phyloP scores from a whole-genome alignment of 1,140 invertebrate species.

The Cylas formicarius region DNA sequence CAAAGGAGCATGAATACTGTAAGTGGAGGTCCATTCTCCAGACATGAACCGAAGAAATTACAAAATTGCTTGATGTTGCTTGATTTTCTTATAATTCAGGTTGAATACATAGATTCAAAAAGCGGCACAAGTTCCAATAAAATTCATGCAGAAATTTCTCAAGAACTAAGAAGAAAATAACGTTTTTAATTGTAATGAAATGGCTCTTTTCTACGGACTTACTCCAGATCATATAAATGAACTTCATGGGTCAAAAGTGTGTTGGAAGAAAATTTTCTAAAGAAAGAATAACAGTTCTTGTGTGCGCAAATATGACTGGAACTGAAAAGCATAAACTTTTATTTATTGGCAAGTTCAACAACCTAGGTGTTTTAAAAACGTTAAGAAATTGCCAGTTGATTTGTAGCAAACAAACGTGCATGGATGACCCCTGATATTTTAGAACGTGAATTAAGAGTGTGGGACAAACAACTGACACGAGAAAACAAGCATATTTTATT shows the following conservation, averaged over 20 bases:
- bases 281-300: conserved; percentile 1
- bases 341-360: conserved; percentile 1
- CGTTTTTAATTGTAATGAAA: conserved; percentile 4
- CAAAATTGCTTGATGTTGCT: too few species aligned
- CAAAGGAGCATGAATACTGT: too few species aligned
- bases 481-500: conserved; percentile 2
- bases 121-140: conserved; percentile 3
- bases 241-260: conserved; percentile 1
- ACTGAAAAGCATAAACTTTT: conserved; percentile 2
- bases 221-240: conserved; percentile 3
- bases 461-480: not conserved
- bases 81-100: not conserved
- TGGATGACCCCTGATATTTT: not conserved
- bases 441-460: not conserved
- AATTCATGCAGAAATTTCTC: not conserved
- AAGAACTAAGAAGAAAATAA: not conserved
- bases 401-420: not conserved
- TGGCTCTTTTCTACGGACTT: conserved; percentile 1
- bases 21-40: too few species aligned
- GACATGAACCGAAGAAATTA: too few species aligned
- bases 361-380: conserved; percentile 1
- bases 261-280: not conserved
- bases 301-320: conserved; percentile 1
- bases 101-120: conserved; percentile 1
- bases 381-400: conserved; percentile 1